Conservation (phyloP, 1,140 invertebrate species). For the Bilobella aurantiaca region DNA sequence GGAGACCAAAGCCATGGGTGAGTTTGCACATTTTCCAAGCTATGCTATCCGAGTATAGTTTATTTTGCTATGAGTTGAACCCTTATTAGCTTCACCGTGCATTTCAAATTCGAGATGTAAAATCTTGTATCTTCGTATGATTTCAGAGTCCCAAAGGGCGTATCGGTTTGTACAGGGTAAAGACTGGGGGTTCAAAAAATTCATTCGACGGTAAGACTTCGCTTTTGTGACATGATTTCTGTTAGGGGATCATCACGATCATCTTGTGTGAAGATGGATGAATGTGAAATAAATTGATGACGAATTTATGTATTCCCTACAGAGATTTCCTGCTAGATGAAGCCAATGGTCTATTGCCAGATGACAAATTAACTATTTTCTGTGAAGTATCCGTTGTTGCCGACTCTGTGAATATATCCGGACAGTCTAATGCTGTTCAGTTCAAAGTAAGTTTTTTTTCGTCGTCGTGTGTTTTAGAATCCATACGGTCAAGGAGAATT, state of each 20-base stretch:
- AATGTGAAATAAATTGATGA: no score
- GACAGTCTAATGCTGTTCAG: constrained; percentile 85
- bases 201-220: constrained; percentile 86
- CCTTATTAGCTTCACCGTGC: no score
- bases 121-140: constrained; percentile 12
- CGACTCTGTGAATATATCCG: constrained; percentile 93
- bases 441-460: no score
- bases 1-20: constrained; percentile 84
- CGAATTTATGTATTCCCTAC: no score
- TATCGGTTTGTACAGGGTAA: constrained; percentile 97
- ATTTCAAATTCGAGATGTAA: no score
- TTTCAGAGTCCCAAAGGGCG: constrained; percentile 72
- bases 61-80: no score
- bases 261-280: no score
- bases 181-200: constrained; percentile 99
- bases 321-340: constrained; percentile 96
- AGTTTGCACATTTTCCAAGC: not conserved
- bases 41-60: no score
- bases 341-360: constrained; percentile 90
- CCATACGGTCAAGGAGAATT: no score
- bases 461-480: no score
- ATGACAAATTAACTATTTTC: constrained; percentile 98
- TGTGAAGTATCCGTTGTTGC: constrained; percentile 95
- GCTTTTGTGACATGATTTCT: no score
- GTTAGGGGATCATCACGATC: no score